Conservation (phyloP, 2,797 vertebrate species). For the Odontamblyopus lacepedii region DNA sequence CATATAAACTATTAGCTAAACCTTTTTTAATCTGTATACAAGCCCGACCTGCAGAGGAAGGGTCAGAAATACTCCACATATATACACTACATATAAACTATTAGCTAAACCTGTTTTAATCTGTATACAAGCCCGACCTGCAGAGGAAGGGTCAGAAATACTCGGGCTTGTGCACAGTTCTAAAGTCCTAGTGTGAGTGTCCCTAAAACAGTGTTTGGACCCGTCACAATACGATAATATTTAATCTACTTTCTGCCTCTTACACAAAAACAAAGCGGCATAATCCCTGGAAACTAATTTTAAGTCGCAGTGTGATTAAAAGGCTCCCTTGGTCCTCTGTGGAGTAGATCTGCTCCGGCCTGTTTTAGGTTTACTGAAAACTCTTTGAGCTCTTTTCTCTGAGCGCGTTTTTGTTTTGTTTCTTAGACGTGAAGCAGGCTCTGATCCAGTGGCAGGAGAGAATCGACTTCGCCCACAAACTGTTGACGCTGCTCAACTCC, state of each 20-base stretch:
- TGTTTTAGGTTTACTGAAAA: not conserved
- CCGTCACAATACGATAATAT: no score
- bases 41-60: constrained; percentile 96
- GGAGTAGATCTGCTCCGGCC: no score
- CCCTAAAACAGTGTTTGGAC: no score
- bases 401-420: not conserved
- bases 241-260: no score
- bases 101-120: constrained; percentile 3
- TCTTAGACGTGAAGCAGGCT: constrained; percentile 95
- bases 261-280: no score
- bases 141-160: constrained; percentile 88
- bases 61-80: constrained; percentile 53
- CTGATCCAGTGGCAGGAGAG: constrained; percentile 99
- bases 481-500: constrained; percentile 95
- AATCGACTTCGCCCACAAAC: constrained; percentile 98
- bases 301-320: no score
- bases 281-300: no score
- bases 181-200: no score
- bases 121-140: constrained; percentile 82
- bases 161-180: no score
- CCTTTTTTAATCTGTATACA: constrained; percentile 23
- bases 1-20: not conserved
- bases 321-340: no score
- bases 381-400: not conserved
- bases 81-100: not conserved